Percentiles rank a stretch among this genome's conserved stretches.
These are phyloP conservation scores for Hedychridium roseum DNA, from an alignment of 2,888 invertebrate species.

Conservation along the genomic window DNA sequence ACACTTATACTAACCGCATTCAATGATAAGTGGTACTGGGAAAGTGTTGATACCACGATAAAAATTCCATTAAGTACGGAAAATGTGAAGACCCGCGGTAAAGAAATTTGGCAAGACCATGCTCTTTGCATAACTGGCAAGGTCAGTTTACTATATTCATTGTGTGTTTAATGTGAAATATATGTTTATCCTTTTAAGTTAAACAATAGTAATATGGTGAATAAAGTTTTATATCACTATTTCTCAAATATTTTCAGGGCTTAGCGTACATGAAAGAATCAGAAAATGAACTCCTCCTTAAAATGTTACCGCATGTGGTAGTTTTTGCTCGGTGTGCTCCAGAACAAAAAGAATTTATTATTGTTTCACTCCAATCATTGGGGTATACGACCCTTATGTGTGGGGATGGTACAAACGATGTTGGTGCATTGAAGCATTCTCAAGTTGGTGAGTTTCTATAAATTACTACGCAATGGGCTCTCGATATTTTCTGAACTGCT, in stretches of 20 bases:
- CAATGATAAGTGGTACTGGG: conserved; percentile 74
- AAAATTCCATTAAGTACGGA: conserved; percentile 66
- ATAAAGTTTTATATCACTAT: too few relatives aligned
- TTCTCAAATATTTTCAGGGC: too few relatives aligned
- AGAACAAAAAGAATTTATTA: conserved; percentile 97
- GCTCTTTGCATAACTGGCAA: conserved; percentile 97
- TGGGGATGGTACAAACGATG: conserved; percentile 99
- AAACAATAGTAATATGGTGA: too few relatives aligned
- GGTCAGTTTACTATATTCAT: conserved; percentile 53
- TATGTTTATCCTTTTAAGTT: neutral
- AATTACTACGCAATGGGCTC: too few relatives aligned
- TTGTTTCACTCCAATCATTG: conserved; percentile 85
- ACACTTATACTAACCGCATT: conserved; percentile 71
- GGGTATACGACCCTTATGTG: conserved; percentile 97
- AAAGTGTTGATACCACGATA: conserved; percentile 75
- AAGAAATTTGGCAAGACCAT: conserved; percentile 75
- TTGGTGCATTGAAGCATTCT: conserved; percentile 98
- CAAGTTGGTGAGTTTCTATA: conserved; percentile 83
- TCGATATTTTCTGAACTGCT: too few relatives aligned
- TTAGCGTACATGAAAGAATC: conserved; percentile 74
- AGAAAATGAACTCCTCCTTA: conserved; percentile 71
- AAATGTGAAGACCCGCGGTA: conserved; percentile 61
- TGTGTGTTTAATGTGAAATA: conserved; percentile 3
- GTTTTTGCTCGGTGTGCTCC: conserved; percentile 98
- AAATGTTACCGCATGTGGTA: conserved; percentile 84